Conservation (phyloP, 2,888 invertebrate species). For the Leptopilina drosophilae region DNA sequence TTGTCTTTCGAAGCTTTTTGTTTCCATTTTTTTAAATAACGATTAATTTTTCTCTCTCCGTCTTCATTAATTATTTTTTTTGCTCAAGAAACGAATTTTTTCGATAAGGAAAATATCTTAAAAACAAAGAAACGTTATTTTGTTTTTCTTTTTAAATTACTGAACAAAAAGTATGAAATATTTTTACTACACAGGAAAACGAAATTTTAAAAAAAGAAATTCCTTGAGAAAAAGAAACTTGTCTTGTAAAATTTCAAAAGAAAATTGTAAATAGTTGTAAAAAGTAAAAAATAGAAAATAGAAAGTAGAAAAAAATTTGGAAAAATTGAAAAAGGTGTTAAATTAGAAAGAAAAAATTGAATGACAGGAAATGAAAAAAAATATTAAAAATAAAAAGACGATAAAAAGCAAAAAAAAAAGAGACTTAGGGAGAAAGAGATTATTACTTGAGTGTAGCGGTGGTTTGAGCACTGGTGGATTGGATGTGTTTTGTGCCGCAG, state of each 20-base stretch:
- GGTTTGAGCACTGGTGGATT: constrained; percentile 75
- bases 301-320: background rate
- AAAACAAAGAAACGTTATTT: background rate
- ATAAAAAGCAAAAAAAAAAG: constrained; percentile 35
- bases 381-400: background rate
- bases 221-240: background rate
- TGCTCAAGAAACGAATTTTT: background rate
- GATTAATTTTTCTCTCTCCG: constrained; percentile 43
- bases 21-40: constrained; percentile 41
- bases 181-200: background rate
- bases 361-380: background rate
- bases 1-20: constrained; percentile 10
- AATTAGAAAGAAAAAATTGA: background rate
- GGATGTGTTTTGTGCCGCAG: constrained; percentile 81
- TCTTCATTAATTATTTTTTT: constrained; percentile 29
- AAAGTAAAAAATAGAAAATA: background rate
- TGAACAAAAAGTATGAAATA: background rate
- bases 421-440: constrained; percentile 57
- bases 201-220: background rate
- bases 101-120: background rate
- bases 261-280: background rate
- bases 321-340: background rate
- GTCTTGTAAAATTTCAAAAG: background rate
- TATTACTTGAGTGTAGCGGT: constrained; percentile 70
- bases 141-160: too few relatives aligned